These are phyloP conservation scores for Aspidoscelis tigris DNA, from an alignment of 2,113 vertebrate genomes.

Conservation along the genomic window DNA sequence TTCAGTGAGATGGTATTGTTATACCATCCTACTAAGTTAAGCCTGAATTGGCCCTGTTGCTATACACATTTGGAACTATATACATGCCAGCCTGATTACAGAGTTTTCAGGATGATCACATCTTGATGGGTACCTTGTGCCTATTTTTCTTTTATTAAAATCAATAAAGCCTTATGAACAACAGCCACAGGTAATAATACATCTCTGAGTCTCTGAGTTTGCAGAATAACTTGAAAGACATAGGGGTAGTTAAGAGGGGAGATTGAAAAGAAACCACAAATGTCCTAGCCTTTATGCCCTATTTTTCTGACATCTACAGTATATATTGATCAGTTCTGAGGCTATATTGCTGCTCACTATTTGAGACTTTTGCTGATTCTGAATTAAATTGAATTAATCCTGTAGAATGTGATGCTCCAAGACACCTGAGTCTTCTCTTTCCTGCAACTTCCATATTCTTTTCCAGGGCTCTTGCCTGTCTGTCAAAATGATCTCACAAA, in stretches of 20 bases:
- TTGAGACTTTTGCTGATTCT: neutral
- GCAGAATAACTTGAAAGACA: neutral
- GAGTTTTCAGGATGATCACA: neutral
- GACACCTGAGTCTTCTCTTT: no score
- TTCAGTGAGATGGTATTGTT: no score
- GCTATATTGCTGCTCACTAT: neutral
- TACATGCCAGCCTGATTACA: neutral
- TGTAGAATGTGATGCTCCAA: neutral
- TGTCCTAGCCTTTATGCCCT: neutral
- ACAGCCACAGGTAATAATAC: neutral
- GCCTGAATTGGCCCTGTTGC: neutral
- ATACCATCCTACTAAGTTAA: neutral
- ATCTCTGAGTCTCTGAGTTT: neutral
- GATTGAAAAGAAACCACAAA: neutral
- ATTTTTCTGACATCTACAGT: neutral
- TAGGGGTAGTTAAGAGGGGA: neutral
- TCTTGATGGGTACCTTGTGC: slow-evolving; percentile 21
- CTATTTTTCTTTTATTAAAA: slow-evolving; percentile 26
- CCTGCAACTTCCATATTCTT: neutral
- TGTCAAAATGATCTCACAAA: neutral
- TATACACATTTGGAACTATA: neutral
- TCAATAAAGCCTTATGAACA: slow-evolving; percentile 26
- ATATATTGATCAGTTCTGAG: neutral
- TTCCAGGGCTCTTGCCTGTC: neutral
- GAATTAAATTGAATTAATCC: neutral